phyloP scores from a whole-genome alignment of 1,140 invertebrate genomes.

The Eupeodes corollae region DNA sequence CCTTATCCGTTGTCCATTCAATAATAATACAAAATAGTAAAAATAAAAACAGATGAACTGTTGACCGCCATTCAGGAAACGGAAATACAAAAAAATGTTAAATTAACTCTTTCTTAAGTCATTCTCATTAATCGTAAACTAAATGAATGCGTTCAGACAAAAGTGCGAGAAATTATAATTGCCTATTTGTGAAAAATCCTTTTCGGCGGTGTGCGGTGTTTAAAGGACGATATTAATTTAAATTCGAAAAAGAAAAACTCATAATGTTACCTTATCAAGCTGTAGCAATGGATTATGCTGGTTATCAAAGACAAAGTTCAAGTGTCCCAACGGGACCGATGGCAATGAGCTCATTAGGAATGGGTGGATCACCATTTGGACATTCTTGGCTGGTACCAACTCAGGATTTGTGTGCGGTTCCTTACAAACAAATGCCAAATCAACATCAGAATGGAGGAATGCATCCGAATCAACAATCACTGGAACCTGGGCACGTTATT shows the following conservation, averaged over 20 bases:
- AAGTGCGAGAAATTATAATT: conserved; percentile 16
- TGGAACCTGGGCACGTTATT: conserved; percentile 59
- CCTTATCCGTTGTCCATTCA: too few relatives aligned
- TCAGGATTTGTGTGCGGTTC: conserved; percentile 68
- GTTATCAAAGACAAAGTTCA: conserved; percentile 61
- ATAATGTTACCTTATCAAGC: conserved; percentile 78
- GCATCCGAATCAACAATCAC: conserved; percentile 55
- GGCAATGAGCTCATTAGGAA: conserved; percentile 45
- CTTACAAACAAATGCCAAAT: conserved; percentile 63
- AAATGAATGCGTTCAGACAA: conserved; percentile 15
- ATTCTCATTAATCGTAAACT: conserved; percentile 6
- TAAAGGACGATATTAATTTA: not conserved
- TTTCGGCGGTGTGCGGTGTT: not conserved
- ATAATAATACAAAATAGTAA: too few relatives aligned
- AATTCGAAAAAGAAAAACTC: not conserved
- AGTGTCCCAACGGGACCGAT: conserved; percentile 44
- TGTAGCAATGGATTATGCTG: conserved; percentile 79
- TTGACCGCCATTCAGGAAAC: too few relatives aligned
- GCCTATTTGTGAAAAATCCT: not conserved
- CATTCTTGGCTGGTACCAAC: conserved; percentile 88
- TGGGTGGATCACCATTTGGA: conserved; percentile 58
- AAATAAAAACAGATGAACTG: too few relatives aligned
- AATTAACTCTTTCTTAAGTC: too few relatives aligned
- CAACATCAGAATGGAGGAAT: conserved; percentile 28
- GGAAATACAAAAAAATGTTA: too few relatives aligned